Percentiles rank a stretch among this genome's conserved stretches.
Conservation (phyloP, 2,113 vertebrate genomes). For the Merops nubicus region DNA sequence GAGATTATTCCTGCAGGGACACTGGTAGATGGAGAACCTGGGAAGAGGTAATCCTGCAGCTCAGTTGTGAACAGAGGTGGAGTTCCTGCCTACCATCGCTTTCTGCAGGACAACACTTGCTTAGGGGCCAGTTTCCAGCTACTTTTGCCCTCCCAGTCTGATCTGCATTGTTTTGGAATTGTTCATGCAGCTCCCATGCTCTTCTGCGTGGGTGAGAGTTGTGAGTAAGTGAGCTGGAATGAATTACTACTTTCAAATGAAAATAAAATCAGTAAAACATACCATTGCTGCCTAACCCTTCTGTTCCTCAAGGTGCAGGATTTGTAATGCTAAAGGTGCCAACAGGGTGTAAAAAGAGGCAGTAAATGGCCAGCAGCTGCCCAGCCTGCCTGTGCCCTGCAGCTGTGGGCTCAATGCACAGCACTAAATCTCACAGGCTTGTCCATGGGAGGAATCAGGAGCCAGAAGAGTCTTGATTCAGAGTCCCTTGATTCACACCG, state of each 20-base stretch:
- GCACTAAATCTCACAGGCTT: neutral
- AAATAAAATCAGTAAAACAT: neutral
- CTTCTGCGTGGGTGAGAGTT: neutral
- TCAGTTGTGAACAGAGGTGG: neutral
- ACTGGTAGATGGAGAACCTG: neutral
- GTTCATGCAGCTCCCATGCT: conserved; percentile 12
- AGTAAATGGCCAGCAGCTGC: neutral
- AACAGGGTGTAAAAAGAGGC: neutral
- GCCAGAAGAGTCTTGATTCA: neutral
- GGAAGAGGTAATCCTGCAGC: neutral
- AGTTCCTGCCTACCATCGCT: neutral
- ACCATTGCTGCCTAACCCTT: neutral
- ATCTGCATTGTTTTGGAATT: neutral
- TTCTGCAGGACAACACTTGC: neutral
- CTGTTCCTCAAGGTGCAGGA: neutral
- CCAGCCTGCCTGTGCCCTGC: neutral
- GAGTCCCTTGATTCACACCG: neutral
- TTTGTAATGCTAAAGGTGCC: neutral
- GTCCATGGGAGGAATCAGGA: neutral
- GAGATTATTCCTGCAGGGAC: neutral
- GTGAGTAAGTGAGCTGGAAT: conserved; percentile 25
- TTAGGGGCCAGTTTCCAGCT: neutral
- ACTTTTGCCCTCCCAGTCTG: neutral
- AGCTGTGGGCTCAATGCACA: neutral
- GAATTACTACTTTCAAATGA: neutral